Conservation (phyloP, 1,140 invertebrate species). For the Drosophila ogumai region DNA sequence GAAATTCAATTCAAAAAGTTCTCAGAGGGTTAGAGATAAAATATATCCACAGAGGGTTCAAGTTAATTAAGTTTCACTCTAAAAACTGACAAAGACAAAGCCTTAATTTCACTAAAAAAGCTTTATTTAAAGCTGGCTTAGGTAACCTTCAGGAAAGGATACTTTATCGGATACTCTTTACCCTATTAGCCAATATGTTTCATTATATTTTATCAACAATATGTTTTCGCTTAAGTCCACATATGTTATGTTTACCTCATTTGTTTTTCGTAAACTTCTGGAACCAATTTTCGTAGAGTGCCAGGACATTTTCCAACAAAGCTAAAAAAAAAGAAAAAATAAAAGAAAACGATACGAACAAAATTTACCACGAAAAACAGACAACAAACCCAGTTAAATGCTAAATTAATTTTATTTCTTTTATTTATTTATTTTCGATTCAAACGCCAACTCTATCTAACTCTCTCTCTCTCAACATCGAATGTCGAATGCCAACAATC, state of each 20-base stretch:
- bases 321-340: conserved; percentile 16
- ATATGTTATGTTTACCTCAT: conserved; percentile 42
- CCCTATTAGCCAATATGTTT: conserved; percentile 40
- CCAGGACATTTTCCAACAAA: conserved; percentile 82
- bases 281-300: conserved; percentile 74
- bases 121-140: too few relatives aligned
- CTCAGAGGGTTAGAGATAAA: background rate
- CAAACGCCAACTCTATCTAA: conserved; percentile 68
- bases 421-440: conserved; percentile 68
- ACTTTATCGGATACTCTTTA: conserved; percentile 27
- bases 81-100: background rate
- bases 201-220: conserved; percentile 51
- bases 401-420: conserved; percentile 76
- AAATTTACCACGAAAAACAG: conserved; percentile 50
- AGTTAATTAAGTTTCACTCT: background rate
- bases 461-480: conserved; percentile 65
- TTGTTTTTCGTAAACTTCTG: conserved; percentile 59
- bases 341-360: conserved; percentile 31
- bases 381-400: conserved; percentile 59
- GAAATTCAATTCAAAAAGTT: background rate
- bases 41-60: too few relatives aligned
- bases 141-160: background rate
- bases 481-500: conserved; percentile 47
- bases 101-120: background rate
- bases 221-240: conserved; percentile 41